Conservation (phyloP, 2,113 vertebrate species). For the Oreocharis arfaki region DNA sequence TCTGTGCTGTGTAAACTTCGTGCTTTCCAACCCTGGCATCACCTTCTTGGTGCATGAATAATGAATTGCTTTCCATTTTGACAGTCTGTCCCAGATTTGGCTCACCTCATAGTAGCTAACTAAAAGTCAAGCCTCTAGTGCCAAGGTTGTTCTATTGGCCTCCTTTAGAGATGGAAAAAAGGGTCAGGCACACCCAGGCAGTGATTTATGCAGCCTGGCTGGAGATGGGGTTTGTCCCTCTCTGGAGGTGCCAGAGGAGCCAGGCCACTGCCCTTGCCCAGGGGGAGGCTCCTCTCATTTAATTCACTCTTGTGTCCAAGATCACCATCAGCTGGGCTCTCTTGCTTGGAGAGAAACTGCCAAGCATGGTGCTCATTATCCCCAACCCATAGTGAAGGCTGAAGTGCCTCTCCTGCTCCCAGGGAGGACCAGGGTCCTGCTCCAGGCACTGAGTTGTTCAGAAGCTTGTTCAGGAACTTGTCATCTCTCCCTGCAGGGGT, state of each 20-base stretch:
- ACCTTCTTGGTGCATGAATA: neutral
- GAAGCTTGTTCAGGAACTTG: neutral
- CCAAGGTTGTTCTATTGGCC: neutral
- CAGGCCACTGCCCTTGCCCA: neutral
- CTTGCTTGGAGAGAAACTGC: neutral
- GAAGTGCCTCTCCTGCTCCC: neutral
- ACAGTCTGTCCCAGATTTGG: neutral
- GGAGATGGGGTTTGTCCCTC: neutral
- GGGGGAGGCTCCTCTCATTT: neutral
- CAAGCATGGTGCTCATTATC: neutral
- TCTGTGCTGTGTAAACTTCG: neutral
- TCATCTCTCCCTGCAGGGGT: neutral
- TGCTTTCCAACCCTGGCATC: neutral
- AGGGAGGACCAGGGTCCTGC: neutral
- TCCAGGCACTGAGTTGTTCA: rapidly evolving
- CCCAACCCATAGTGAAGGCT: neutral
- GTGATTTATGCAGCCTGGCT: neutral
- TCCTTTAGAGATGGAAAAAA: neutral
- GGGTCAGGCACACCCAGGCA: neutral
- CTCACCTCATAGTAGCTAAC: neutral
- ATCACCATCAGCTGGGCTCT: neutral
- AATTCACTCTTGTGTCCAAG: neutral
- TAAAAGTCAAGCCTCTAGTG: neutral
- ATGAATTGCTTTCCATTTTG: neutral
- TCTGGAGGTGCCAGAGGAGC: neutral